Evolutionary conservation across 2,888 invertebrate species (phyloP), one percentile per base, ranked within the genome.

Genomic region (Drosophila sordidapex): DNA sequence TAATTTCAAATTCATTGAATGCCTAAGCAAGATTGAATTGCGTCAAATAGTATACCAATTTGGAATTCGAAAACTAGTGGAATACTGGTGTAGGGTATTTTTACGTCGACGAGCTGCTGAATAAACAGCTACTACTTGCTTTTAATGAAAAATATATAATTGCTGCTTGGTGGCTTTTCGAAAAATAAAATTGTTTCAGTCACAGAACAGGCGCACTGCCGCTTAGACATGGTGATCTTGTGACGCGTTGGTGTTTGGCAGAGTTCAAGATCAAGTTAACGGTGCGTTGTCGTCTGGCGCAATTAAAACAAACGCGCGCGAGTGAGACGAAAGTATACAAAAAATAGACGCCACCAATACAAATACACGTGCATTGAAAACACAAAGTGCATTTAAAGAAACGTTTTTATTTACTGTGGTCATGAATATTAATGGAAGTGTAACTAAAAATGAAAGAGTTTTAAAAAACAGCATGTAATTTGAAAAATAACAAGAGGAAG

Each of bases 101-200:
- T 1, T 0, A 6, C 1, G 54, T 64, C 72, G 67, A 53, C 53
- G 13, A 13, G 1, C 10, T 35, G 11, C 25, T 29, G 10, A 29
- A 36, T 1, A 11, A 5, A 15, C 4, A 2, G 27, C 25, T n/a
- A 31, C 5, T 36, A 54, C 52, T 54, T 64, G 56, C 62, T 62
- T 67, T 79, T 87, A 85, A 87, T 82, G 72, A 89, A 80, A 67
- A 87, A 85, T 74, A 78, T 76, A 83, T 90, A 90, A 88, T 88
- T 90, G 83, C 76, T 75, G 87, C 83, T 79, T 69, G 70, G 66
- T 74, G 74, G 74, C 70, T 64, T 67, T 72, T 72, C 51, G 29
- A 72, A 63, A 66, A 70, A 72, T 52, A 71, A 74, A 77, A 85
- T 79, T 57, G 74, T 59, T 85, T 84, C 71, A 84, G 83, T 85